Percentiles rank a stretch among this genome's conserved stretches.
phyloP scores from a whole-genome alignment of 2,113 vertebrate genomes.

The Etia nguti region DNA sequence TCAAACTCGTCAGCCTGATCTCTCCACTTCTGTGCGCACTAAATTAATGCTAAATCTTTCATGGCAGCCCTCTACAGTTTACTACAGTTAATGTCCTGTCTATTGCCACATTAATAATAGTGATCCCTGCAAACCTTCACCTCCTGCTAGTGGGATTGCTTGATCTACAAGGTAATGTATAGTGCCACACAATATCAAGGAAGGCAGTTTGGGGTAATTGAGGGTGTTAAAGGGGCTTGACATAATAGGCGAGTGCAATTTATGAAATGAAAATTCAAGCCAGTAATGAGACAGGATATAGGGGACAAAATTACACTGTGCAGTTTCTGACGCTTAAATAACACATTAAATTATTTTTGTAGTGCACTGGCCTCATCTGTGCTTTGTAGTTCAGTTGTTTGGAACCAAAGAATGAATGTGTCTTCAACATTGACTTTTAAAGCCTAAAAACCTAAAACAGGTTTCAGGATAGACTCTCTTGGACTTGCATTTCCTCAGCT shows the following conservation, averaged over 20 bases:
- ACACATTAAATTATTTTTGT: not conserved
- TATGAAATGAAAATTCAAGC: slow-evolving; percentile 11
- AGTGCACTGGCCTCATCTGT: not conserved
- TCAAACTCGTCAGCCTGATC: slow-evolving; percentile 56
- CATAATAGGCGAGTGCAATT: slow-evolving; percentile 16
- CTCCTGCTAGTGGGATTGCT: not conserved
- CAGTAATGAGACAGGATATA: not conserved
- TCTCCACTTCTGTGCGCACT: slow-evolving; percentile 34
- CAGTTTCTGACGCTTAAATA: not conserved
- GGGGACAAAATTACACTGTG: not conserved
- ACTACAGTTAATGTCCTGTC: slow-evolving; percentile 44
- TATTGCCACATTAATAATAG: slow-evolving; percentile 44
- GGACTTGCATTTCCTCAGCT: not conserved
- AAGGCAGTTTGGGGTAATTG: slow-evolving; percentile 32
- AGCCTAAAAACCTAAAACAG: not conserved
- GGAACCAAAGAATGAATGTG: fast-evolving
- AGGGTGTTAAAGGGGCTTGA: slow-evolving; percentile 17
- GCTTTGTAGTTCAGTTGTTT: not conserved
- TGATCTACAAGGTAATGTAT: slow-evolving; percentile 37
- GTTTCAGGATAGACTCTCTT: not conserved
- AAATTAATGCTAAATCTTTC: slow-evolving; percentile 56
- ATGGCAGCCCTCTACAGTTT: slow-evolving; percentile 21
- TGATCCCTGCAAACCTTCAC: slow-evolving; percentile 30
- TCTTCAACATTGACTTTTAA: not conserved
- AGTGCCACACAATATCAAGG: slow-evolving; percentile 4